Evolutionary conservation across 1,140 invertebrate genomes (phyloP).

Genomic region (Cotesia chilonis): DNA sequence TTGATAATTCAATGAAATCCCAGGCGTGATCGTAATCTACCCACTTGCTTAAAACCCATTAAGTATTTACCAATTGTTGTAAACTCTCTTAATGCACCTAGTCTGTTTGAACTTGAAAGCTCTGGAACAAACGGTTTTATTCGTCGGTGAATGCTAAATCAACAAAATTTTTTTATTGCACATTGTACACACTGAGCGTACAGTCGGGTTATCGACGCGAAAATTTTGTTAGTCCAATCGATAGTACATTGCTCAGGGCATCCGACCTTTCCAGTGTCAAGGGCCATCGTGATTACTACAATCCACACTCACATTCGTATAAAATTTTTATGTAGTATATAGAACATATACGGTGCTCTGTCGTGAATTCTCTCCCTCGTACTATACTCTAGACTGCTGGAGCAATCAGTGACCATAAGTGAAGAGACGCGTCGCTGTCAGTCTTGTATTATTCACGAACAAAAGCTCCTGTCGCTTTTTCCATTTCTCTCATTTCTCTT

Average conservation of each 20-base stretch:
- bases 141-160: too few species aligned
- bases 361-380: slow-evolving; percentile 12
- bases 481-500: slow-evolving; percentile 15
- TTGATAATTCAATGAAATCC: too few species aligned
- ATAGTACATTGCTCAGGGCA: too few species aligned
- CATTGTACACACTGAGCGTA: not conserved
- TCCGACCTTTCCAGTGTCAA: too few species aligned
- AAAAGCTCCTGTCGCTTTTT: slow-evolving; percentile 17
- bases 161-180: too few species aligned
- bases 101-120: too few species aligned
- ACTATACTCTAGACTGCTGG: not conserved
- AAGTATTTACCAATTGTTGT: not conserved
- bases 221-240: too few species aligned
- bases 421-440: slow-evolving; percentile 30
- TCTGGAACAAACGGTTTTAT: too few species aligned
- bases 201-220: not conserved
- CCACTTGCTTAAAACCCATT: too few species aligned
- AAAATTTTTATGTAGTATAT: slow-evolving; percentile 34
- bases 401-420: slow-evolving; percentile 7
- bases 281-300: not conserved
- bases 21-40: too few species aligned
- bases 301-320: slow-evolving; percentile 28
- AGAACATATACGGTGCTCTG: slow-evolving; percentile 18
- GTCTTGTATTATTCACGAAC: slow-evolving; percentile 12
- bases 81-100: not conserved